Conservation (phyloP, 1,140 invertebrate genomes). For the Pseudomyrmex pallidus region DNA sequence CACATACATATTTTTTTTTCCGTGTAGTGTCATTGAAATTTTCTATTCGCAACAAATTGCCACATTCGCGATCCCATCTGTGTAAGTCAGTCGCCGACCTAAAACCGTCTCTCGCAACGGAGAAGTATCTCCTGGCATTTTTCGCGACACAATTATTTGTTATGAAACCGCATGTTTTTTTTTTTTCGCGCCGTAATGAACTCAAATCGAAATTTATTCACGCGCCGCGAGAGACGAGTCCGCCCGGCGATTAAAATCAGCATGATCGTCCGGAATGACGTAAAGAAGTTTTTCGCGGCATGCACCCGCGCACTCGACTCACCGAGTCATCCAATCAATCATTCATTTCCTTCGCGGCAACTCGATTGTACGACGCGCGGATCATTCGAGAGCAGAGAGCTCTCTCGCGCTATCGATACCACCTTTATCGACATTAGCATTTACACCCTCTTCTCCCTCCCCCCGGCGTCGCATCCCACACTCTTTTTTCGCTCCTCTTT, state of each 20-base stretch:
- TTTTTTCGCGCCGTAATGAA: conserved; percentile 13
- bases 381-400: conserved; percentile 57
- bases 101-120: background rate
- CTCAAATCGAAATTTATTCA: conserved; percentile 19
- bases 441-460: conserved; percentile 37
- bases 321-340: conserved; percentile 78
- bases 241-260: conserved; percentile 52
- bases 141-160: conserved; percentile 39
- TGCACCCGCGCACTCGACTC: conserved; percentile 38
- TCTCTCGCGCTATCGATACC: conserved; percentile 76
- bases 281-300: conserved; percentile 44
- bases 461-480: background rate
- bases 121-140: background rate
- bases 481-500: conserved; percentile 27
- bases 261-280: conserved; percentile 73
- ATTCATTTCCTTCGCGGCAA: conserved; percentile 77
- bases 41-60: background rate
- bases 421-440: conserved; percentile 65
- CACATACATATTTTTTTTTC: too few species aligned
- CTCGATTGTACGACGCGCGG: conserved; percentile 76
- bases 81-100: background rate
- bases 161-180: conserved; percentile 27
- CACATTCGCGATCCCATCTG: background rate
- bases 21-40: background rate
- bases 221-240: background rate